Base-by-base conservation (phyloP, 2,888 invertebrate genomes). In the Perdita meconis region DNA sequence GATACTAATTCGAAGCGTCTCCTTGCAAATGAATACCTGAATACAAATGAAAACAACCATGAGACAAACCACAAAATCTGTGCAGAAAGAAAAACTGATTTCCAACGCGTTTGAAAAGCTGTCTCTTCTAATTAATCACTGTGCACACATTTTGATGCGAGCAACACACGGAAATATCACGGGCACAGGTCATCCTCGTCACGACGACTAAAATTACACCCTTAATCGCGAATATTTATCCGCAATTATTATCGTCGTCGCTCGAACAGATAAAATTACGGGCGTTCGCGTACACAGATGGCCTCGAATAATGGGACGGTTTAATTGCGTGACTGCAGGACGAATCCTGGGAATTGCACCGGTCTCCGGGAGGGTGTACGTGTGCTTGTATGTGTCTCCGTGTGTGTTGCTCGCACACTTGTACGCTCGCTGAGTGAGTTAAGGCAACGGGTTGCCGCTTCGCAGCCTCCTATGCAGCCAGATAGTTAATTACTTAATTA, bases 401-500 rank as follows among this genome's bases (percentile, higher is more conserved):
- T 2, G 38, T 34, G 44, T 38, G 63, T 26, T 26, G 63, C 34
- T 26, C 16, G 34, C 50, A 66, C 16, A 68, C 55, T 40, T 30
- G 61, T 65, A 64, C 53, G 71, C 50, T 66, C 50, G 63, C 19
- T 40, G 71, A 74, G 71, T 59, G 81, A 81, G 76, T 73, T 74
- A 78, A 80, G 80, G 75, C 60, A 76, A 3, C 70, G 53, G 72
- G 63, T 12, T 22, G 66, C 56, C 72, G 78, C 78, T 83, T 81
- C 73, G 60, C 78, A 82, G 75, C 78, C 81, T 78, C 67, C 84
- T 73, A 66, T 69, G 76, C 47, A 47, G 10, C 60, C 82, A 78
- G 84, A 86, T 87, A 85, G 87, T 87, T 89, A 89, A 89, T 90
- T 88, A 88, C 89, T 89, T 89, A 90, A 90, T 90, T 89, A 90